Conservation (phyloP, 2,113 vertebrate genomes). For the Oryzias melastigma region DNA sequence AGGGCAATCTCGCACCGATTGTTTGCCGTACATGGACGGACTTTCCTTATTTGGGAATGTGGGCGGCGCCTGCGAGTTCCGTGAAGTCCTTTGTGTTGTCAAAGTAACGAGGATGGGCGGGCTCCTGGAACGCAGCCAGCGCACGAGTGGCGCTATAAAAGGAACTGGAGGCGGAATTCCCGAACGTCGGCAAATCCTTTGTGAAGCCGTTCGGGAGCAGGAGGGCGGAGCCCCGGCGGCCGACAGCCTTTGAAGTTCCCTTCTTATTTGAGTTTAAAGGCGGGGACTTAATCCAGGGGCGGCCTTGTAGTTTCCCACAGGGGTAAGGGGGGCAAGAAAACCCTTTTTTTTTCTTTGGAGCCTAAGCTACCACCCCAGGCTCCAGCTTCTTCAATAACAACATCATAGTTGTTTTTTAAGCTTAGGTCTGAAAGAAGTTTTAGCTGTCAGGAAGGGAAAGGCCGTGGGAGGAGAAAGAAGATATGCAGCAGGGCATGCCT, state of each 20-base stretch:
- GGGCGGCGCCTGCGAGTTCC: slow-evolving; percentile 73
- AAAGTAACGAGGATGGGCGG: slow-evolving; percentile 73
- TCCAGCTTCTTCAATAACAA: slow-evolving; percentile 59
- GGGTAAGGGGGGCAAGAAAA: slow-evolving; percentile 69
- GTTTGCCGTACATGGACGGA: slow-evolving; percentile 82
- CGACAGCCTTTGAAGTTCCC: slow-evolving; percentile 74
- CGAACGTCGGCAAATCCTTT: slow-evolving; percentile 78
- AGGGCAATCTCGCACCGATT: slow-evolving; percentile 81
- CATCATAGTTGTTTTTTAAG: slow-evolving; percentile 62
- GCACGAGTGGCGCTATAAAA: slow-evolving; percentile 79
- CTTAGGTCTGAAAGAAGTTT: slow-evolving; percentile 53
- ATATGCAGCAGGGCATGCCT: slow-evolving; percentile 42
- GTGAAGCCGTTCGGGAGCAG: slow-evolving; percentile 69
- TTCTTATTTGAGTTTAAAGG: slow-evolving; percentile 76
- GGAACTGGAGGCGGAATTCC: slow-evolving; percentile 80
- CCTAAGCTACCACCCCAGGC: slow-evolving; percentile 55
- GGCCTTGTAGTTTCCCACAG: slow-evolving; percentile 70
- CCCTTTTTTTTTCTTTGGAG: slow-evolving; percentile 51
- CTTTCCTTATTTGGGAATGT: slow-evolving; percentile 80
- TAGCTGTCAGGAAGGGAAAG: slow-evolving; percentile 57
- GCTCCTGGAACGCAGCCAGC: slow-evolving; percentile 65
- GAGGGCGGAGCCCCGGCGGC: slow-evolving; percentile 74
- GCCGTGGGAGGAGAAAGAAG: slow-evolving; percentile 53
- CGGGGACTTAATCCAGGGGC: slow-evolving; percentile 77
- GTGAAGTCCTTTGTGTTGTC: slow-evolving; percentile 77